Conservation (phyloP, 1,140 invertebrate genomes). For the Leptopilina clavipes region DNA sequence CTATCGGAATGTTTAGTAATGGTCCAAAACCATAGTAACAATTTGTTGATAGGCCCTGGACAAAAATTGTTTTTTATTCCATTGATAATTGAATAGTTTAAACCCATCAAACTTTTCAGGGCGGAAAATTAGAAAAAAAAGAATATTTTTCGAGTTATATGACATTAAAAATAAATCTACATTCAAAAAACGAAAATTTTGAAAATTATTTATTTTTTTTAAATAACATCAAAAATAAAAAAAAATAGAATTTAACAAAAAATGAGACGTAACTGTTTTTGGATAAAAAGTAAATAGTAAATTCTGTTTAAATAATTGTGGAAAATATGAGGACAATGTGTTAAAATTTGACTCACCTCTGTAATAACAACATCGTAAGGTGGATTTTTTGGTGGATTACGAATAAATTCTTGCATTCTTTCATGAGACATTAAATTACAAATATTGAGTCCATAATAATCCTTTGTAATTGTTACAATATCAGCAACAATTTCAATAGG, state of each 20-base stretch:
- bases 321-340: too few relatives aligned
- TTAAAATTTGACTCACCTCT: constrained; percentile 48
- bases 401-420: constrained; percentile 42
- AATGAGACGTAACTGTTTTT: too few relatives aligned
- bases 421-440: constrained; percentile 47
- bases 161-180: too few relatives aligned
- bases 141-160: too few relatives aligned
- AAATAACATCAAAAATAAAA: too few relatives aligned
- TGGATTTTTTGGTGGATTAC: constrained; percentile 51
- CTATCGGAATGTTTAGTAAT: not conserved
- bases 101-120: too few relatives aligned
- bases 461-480: not conserved
- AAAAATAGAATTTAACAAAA: too few relatives aligned
- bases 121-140: too few relatives aligned
- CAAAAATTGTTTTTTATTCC: not conserved
- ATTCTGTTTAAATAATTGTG: too few relatives aligned
- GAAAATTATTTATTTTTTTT: too few relatives aligned
- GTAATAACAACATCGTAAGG: constrained; percentile 54
- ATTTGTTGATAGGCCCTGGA: constrained; percentile 39
- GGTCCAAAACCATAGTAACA: constrained; percentile 33
- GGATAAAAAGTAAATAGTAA: too few relatives aligned
- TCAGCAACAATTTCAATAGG: not conserved
- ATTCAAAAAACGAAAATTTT: too few relatives aligned
- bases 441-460: constrained; percentile 41
- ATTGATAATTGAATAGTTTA: not conserved